Percentiles rank a stretch among this genome's conserved stretches.
These are phyloP conservation scores for Ochotona princeps DNA, from an alignment of 2,113 vertebrate species.

Conservation along the genomic window DNA sequence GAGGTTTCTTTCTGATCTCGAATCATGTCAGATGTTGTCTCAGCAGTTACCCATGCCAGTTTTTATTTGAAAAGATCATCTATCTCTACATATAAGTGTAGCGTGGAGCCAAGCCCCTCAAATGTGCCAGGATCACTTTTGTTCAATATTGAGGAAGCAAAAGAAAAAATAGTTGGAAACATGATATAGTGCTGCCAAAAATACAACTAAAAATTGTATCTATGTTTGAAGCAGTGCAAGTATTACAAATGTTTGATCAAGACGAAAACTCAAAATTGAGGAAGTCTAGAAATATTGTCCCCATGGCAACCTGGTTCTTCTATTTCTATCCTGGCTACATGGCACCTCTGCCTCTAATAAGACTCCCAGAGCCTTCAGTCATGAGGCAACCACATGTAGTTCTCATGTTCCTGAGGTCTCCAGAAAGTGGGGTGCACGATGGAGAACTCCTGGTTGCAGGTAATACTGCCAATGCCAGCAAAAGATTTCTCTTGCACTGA, in stretches of 20 bases:
- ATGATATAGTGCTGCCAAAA: neutral
- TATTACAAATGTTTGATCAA: neutral
- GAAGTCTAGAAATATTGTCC: neutral
- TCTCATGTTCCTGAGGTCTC: neutral
- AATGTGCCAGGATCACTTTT: neutral
- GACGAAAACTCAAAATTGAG: neutral
- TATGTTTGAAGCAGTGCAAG: neutral
- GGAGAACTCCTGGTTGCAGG: neutral
- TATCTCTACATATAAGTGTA: neutral
- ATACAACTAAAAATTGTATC: neutral
- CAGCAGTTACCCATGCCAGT: neutral
- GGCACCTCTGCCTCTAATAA: neutral
- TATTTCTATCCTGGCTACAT: neutral
- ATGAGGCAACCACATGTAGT: neutral
- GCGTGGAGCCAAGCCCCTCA: neutral
- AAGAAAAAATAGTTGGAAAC: neutral
- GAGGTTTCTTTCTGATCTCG: neutral
- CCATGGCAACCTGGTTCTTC: neutral
- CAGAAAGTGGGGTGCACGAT: too few relatives aligned
- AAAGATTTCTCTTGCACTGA: neutral
- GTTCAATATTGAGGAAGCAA: neutral
- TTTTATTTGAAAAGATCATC: slow-evolving; percentile 16
- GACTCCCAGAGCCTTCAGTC: neutral
- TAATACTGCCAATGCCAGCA: neutral
- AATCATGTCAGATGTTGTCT: neutral